These are phyloP conservation scores for Heliothis virescens DNA, from an alignment of 1,140 invertebrate species.

Conservation along the genomic window DNA sequence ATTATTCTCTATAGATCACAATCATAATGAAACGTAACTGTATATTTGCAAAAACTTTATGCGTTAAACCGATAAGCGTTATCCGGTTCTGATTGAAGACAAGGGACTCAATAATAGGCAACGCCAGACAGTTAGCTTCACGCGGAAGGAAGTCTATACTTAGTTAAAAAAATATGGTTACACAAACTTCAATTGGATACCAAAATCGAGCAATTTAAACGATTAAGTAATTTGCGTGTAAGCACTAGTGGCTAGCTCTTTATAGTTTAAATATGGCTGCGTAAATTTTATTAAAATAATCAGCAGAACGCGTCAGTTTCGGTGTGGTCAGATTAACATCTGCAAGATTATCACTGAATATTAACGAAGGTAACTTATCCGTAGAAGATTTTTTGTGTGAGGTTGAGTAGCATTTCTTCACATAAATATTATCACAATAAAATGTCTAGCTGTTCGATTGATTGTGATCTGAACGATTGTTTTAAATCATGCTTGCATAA, in stretches of 20 bases:
- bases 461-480: no score
- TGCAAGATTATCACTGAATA: background rate
- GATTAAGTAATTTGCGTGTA: conserved; percentile 49
- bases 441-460: no score
- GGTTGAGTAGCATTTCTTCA: no score
- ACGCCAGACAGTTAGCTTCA: conserved; percentile 55
- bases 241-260: background rate
- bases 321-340: conserved; percentile 14
- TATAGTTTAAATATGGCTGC: background rate
- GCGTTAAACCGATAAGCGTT: background rate
- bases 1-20: background rate
- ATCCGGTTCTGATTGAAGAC: conserved; percentile 22
- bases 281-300: background rate
- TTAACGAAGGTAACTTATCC: background rate
- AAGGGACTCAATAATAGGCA: conserved; percentile 48
- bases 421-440: no score
- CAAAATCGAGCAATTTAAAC: conserved; percentile 53
- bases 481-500: no score
- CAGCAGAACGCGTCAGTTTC: background rate
- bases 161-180: conserved; percentile 61
- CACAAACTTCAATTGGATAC: conserved; percentile 57
- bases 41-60: conserved; percentile 20
- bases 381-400: background rate
- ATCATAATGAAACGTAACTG: conserved; percentile 2
- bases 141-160: conserved; percentile 61